Percentiles rank a stretch among this genome's conserved stretches.
These are phyloP conservation scores for Aphis craccivora DNA, from an alignment of 1,140 invertebrate species.

Conservation along the genomic window DNA sequence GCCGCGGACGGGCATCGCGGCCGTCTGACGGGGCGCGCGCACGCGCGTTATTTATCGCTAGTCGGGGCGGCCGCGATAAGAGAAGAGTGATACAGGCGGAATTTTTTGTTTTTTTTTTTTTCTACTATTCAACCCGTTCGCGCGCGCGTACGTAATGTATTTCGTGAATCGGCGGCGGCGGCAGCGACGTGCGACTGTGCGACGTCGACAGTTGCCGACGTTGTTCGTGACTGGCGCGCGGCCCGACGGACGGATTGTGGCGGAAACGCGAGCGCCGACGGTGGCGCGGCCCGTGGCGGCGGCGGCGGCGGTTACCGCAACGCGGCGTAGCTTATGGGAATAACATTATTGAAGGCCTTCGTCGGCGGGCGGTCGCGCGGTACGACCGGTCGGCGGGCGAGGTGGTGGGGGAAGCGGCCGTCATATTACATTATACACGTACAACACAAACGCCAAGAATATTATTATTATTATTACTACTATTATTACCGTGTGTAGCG, in stretches of 20 bases:
- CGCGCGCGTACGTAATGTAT: neutral
- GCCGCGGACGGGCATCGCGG: neutral
- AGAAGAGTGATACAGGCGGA: neutral
- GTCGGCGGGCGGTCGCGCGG: slow-evolving; percentile 42
- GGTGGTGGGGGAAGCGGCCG: neutral
- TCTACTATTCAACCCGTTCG: neutral
- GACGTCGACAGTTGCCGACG: neutral
- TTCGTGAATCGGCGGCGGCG: neutral
- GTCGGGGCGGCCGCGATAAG: neutral
- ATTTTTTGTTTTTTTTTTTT: neutral
- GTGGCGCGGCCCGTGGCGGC: neutral
- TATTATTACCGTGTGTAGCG: slow-evolving; percentile 1
- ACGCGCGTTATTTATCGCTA: neutral
- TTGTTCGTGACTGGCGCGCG: slow-evolving; percentile 22
- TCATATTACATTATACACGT: neutral
- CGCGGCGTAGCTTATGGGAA: slow-evolving; percentile 52
- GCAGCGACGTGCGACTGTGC: neutral
- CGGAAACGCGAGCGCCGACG: neutral
- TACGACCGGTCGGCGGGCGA: neutral
- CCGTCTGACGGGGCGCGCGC: neutral
- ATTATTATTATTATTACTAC: neutral
- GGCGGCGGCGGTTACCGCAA: neutral
- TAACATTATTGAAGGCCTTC: slow-evolving; percentile 54
- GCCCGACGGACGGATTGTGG: neutral
- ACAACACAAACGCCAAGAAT: neutral